Conservation (phyloP, 2,888 invertebrate genomes). For the Dioctria rufipes region DNA sequence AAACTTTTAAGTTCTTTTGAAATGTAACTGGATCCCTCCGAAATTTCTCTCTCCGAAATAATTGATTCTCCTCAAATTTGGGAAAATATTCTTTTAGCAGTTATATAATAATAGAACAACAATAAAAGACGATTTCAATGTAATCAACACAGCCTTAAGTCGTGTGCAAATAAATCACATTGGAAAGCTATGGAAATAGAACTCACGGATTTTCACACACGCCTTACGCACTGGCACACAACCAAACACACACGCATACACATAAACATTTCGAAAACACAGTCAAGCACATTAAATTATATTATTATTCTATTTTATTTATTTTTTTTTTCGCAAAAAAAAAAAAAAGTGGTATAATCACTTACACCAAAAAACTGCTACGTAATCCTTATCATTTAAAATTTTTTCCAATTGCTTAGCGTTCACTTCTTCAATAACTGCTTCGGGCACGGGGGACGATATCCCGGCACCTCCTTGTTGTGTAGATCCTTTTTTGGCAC, state of each 20-base stretch:
- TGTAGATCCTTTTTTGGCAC: slow-evolving; percentile 68
- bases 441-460: slow-evolving; percentile 73
- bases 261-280: slow-evolving; percentile 10
- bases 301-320: slow-evolving; percentile 1
- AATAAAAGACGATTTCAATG: slow-evolving; percentile 47
- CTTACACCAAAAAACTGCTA: slow-evolving; percentile 98
- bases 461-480: slow-evolving; percentile 58
- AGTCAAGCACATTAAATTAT: neutral
- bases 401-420: slow-evolving; percentile 92
- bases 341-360: slow-evolving; percentile 67
- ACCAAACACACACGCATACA: slow-evolving; percentile 17
- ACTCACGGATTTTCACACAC: slow-evolving; percentile 48
- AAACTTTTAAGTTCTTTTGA: neutral
- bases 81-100: slow-evolving; percentile 38
- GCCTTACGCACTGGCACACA: slow-evolving; percentile 35
- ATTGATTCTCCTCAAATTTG: slow-evolving; percentile 45
- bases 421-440: slow-evolving; percentile 94
- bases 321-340: slow-evolving; percentile 15
- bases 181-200: slow-evolving; percentile 57
- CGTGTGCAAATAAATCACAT: slow-evolving; percentile 58
- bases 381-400: slow-evolving; percentile 92
- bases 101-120: slow-evolving; percentile 54
- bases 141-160: slow-evolving; percentile 43
- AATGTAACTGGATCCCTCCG: neutral
- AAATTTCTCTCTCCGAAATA: slow-evolving; percentile 19